Base-by-base conservation (phyloP, 2,888 invertebrate species). In the Protophormia terraenovae region DNA sequence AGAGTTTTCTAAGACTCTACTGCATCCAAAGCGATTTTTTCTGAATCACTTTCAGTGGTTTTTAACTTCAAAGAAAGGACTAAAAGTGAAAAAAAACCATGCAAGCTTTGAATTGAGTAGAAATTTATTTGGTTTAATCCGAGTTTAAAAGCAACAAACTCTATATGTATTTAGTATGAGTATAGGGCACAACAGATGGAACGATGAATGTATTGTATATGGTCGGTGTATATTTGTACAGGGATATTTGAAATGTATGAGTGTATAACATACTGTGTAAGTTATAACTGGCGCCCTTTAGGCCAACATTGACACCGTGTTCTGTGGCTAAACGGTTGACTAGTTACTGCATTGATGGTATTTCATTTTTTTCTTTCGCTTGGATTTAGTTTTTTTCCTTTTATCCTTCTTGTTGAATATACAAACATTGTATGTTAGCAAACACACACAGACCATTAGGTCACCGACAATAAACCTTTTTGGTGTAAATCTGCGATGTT, bases 381-480 rank as follows among this genome's bases (percentile, higher is more conserved):
- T 60, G 10, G 58, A 38, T 55, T 50, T 75, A 14, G 38, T 67
- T 67, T 66, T 67, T 67, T 16, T 50, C 27, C 47, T 29, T 14
- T 80, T 22, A 47, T 58, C 16, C n/a, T 55, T 66, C 66, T 73
- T 80, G 66, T 66, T 80, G 64, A 58, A 73, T 80, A 53, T 38
- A 72, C 16, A 55, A 22, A 72, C 14, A 60, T 22, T 27, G 7
- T 24, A 16, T 35, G 14, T 41, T 7, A 24, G n/a, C 7, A 62
- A 1, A 8, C 27, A 16, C 16, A 55, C 35, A 75, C 50, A 55
- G 14, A 66, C 60, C 79, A 86, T 86, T 86, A 86, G 86, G 87
- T 86, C 84, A 87, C 69, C 64, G 81, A 83, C 84, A 85, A 86
- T 77, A 83, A 82, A 76, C 69, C 79, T 72, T 32, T 79, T 82